phyloP scores from a whole-genome alignment of 2,797 vertebrate genomes.

The Dendrocincla fuliginosa region DNA sequence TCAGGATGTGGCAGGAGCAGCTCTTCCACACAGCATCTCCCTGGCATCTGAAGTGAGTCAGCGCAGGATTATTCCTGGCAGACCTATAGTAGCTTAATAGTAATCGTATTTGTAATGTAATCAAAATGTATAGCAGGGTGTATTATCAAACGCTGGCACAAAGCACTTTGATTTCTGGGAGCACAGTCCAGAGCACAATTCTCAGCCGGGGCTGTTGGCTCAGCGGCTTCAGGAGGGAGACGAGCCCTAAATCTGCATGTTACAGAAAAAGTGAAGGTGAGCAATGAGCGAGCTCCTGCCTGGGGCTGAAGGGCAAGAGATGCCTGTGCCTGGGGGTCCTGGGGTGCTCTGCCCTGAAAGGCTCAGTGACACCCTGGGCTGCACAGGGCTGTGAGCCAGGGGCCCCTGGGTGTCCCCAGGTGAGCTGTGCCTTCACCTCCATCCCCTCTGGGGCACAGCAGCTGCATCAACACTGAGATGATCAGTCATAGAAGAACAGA shows the following conservation, averaged over 20 bases:
- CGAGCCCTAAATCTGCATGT: neutral
- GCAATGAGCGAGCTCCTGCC: neutral
- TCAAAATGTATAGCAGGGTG: slow-evolving; percentile 54
- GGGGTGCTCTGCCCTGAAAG: neutral
- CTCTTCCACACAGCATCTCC: slow-evolving; percentile 26
- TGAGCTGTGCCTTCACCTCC: neutral
- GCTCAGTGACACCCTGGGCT: neutral
- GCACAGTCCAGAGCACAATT: neutral
- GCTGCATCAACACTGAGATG: neutral
- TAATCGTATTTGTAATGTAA: slow-evolving; percentile 65
- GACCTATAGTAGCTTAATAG: slow-evolving; percentile 53
- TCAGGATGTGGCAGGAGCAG: slow-evolving; percentile 33
- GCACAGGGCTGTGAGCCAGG: accelerated
- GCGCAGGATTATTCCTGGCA: slow-evolving; percentile 50
- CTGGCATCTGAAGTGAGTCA: slow-evolving; percentile 64
- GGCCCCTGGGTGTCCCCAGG: neutral
- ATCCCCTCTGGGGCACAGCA: neutral
- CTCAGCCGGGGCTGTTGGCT: neutral
- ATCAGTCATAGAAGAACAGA: neutral
- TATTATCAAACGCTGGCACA: slow-evolving; percentile 28
- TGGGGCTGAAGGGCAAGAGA: neutral
- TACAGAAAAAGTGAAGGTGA: neutral
- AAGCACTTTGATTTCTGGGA: slow-evolving; percentile 31
- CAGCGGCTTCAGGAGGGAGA: neutral
- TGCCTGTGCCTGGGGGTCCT: neutral